Evolutionary conservation across 2,113 vertebrate species (phyloP), one percentile per base, ranked within the genome.

Genomic region (Pteropus alecto): DNA sequence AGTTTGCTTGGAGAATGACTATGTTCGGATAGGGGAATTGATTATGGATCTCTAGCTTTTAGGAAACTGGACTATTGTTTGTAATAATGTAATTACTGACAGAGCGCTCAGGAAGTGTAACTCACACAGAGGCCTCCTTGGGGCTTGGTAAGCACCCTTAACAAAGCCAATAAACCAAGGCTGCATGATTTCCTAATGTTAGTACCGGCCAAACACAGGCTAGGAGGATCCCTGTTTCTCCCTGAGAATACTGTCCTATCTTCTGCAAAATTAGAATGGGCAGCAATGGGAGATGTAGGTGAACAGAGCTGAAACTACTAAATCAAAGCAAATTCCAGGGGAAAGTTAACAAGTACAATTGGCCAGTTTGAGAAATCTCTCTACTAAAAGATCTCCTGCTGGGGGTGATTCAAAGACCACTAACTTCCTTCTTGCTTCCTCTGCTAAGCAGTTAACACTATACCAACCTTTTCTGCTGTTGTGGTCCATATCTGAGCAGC

Each of bases 401-500:
- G 16, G 60, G 48, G 3, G 70, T 41, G 63, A 74, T 30, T 91
- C 48, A 28, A 3, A n/a, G 38, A 87, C 61, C 8, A 15, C 15
- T 35, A 11, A 9, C 46, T 60, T 60, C 30, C 26, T 12, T 56
- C 38, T 67, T 3, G 4, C 9, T 26, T n/a, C 58, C 46, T 79
- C 15, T 18, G 38, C 0, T 14, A 28, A 24, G 48, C 56, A 76
- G 46, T 2, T 63, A 51, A 54, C 6, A 46, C 28, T 0, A 1
- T 2, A 38, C 98, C 98, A 97, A 99, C 99, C 98, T 99, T 99
- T 97, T 99, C 99, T 65, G 99, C 99, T 7, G 99, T 99, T 60
- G 99, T 99, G 61, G 99, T 99, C 99, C 99, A 99, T 98, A 99
- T 99, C 87, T 99, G 99, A 96, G 99, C 99, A 0, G 99, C 99